phyloP scores from a whole-genome alignment of 2,113 vertebrate species.

The Balaenoptera acutorostrata region DNA sequence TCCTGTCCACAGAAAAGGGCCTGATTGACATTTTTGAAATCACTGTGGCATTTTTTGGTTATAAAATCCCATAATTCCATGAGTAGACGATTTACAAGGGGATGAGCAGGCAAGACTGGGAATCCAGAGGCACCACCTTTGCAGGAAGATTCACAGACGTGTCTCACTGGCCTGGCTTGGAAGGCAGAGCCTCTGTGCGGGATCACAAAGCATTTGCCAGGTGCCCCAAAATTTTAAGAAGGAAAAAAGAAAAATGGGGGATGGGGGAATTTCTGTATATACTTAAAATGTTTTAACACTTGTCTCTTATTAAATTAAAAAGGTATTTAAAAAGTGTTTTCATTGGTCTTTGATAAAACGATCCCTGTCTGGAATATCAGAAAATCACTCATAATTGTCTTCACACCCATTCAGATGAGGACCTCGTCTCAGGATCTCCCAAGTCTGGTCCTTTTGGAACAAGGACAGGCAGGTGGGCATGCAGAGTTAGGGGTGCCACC shows the following conservation, averaged over 20 bases:
- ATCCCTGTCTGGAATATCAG: background rate
- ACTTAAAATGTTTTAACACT: background rate
- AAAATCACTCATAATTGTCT: slow-evolving; percentile 1
- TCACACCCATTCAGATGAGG: background rate
- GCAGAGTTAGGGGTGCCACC: background rate
- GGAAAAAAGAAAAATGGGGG: background rate
- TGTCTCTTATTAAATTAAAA: background rate
- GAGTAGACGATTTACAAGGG: background rate
- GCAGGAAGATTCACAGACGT: background rate
- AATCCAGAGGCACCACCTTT: background rate
- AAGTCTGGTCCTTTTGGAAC: background rate
- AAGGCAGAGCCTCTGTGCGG: background rate
- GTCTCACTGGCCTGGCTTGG: background rate
- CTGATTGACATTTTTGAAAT: background rate
- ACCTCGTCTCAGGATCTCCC: background rate
- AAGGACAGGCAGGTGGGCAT: background rate
- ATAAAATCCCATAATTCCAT: background rate
- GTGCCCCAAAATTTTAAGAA: background rate
- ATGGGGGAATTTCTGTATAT: background rate
- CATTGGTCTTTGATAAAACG: background rate
- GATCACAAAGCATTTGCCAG: background rate
- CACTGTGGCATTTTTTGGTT: background rate
- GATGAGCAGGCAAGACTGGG: background rate
- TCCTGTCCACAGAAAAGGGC: background rate
- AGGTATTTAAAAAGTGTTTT: background rate